Base-by-base conservation (phyloP, 2,113 vertebrate genomes). In the Grammomys surdaster region DNA sequence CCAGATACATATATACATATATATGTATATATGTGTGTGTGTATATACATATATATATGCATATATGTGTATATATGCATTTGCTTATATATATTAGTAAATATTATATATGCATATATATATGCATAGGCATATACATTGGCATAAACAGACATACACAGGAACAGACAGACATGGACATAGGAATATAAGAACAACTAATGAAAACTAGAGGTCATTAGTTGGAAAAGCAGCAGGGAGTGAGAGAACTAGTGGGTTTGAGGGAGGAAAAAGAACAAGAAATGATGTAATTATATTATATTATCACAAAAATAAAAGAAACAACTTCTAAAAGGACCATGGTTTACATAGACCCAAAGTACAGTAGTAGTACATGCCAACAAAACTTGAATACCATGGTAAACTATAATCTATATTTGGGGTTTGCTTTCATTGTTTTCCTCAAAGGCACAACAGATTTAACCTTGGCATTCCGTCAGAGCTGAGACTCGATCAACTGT, bases 391-490 rank as follows among this genome's bases (percentile, higher is more conserved):
- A 92, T 81, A 36, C 6, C 19, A 31, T 87, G 17, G 60, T 56
- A 22, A 56, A 14, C 16, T 54, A 20, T 33, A 6, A 40, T 43
- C 10, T 86, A 20, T 78, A 33, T 51, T 43, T 82, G 13, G 33
- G 43, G 76, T 92, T 67, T 94, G 51, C 36, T 93, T 92, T 90
- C 65, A 14, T n/a, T 69, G 40, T 76, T 73, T 95, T 43, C 26
- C n/a, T 94, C 90, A 46, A 51, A 94, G 90, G 63, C 36, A 70
- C 48, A 92, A 86, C 40, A 78, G 7, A 63, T 19, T 8, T 67
- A 72, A 86, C 26, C 46, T 90, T 58, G 63, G 56, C 63, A 16
- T 54, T 93, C 36, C 36, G 19, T 81, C 46, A 36, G 13, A 85
- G 60, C 43, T 63, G 26, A 86, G 72, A 90, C 22, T 94, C 67